Conservation (phyloP, 2,888 invertebrate genomes). For the Trichopria drosophilae region DNA sequence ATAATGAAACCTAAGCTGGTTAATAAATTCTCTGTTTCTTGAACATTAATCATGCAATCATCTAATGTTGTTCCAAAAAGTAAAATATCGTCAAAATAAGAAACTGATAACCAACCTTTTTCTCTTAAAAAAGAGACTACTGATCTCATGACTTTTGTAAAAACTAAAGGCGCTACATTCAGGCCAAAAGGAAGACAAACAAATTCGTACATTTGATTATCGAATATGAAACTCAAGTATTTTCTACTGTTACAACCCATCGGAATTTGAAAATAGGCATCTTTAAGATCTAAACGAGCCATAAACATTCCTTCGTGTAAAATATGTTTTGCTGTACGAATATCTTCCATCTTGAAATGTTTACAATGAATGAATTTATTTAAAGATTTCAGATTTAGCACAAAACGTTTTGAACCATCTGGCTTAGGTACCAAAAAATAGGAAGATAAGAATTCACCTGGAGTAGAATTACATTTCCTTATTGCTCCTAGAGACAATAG, state of each 20-base stretch:
- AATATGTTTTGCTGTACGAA: conserved; percentile 5
- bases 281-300: conserved; percentile 19
- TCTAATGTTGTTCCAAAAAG: neutral
- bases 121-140: conserved; percentile 9
- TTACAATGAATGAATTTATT: conserved; percentile 19
- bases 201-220: conserved; percentile 14
- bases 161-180: conserved; percentile 21
- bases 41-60: neutral
- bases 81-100: conserved; percentile 15
- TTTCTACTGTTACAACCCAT: conserved; percentile 3
- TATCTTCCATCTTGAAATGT: conserved; percentile 24
- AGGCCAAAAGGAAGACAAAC: too few species aligned
- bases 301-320: conserved; percentile 7
- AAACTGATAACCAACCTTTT: conserved; percentile 1
- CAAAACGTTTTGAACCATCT: conserved; percentile 16
- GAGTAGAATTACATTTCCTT: neutral
- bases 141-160: conserved; percentile 25
- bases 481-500: conserved; percentile 13
- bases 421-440: conserved; percentile 16
- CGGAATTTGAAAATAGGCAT: too few species aligned
- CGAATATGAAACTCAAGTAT: conserved; percentile 24
- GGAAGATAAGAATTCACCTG: conserved; percentile 1
- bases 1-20: conserved; percentile 24
- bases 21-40: neutral
- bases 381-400: conserved; percentile 24